Percentiles rank a stretch among this genome's conserved stretches.
Evolutionary conservation across 2,113 vertebrate species (phyloP).

Genomic region (Cinclus cinclus): DNA sequence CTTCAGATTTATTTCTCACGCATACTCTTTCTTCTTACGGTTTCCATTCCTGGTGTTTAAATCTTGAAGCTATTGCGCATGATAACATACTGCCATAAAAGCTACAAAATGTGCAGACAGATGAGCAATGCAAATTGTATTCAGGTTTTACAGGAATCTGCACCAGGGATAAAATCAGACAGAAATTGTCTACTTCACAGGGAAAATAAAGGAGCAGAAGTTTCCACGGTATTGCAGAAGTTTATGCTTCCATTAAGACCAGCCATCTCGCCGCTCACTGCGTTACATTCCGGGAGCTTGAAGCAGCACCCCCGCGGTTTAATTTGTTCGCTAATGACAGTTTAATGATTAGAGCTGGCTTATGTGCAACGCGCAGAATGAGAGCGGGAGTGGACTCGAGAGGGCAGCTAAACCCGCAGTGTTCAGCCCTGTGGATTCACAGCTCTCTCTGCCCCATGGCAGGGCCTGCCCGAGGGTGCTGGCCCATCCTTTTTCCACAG

Average conservation of each 20-base stretch:
- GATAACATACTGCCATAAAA: neutral
- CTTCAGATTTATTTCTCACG: slow-evolving; percentile 31
- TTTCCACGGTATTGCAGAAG: neutral
- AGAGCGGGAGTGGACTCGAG: neutral
- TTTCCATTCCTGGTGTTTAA: slow-evolving; percentile 39
- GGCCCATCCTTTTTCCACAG: fast-evolving
- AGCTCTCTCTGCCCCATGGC: neutral
- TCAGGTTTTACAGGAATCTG: slow-evolving; percentile 8
- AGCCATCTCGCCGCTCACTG: neutral
- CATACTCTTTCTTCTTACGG: neutral
- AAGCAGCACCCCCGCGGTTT: neutral
- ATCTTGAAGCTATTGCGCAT: neutral
- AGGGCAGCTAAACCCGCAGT: neutral
- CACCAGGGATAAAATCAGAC: neutral
- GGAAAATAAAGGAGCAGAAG: neutral
- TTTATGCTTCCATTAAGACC: neutral
- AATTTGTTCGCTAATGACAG: neutral
- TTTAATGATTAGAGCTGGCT: neutral
- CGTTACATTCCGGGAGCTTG: neutral
- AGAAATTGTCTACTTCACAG: neutral
- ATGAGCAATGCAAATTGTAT: slow-evolving; percentile 50
- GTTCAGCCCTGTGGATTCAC: fast-evolving
- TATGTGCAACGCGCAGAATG: fast-evolving
- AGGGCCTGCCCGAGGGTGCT: neutral
- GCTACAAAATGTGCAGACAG: slow-evolving; percentile 16